Conservation (phyloP, 2,888 invertebrate species). For the Andrena haemorrhoa region DNA sequence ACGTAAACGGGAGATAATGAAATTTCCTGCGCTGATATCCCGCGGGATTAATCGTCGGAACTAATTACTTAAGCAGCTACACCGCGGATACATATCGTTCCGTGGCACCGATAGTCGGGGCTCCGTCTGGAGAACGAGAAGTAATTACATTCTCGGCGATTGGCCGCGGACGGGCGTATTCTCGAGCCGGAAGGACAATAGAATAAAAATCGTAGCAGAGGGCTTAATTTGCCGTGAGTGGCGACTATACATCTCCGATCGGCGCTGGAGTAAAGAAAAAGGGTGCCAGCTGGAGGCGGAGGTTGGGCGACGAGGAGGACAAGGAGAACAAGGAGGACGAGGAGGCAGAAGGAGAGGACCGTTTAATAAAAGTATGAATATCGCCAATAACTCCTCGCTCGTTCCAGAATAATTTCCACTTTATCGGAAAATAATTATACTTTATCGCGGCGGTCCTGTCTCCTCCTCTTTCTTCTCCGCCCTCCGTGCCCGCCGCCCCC, state of each 20-base stretch:
- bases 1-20: conserved; percentile 40
- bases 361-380: conserved; percentile 85
- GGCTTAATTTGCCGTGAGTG: conserved; percentile 69
- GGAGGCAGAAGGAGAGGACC: conserved; percentile 60
- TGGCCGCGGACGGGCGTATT: conserved; percentile 53
- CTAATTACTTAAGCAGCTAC: conserved; percentile 52
- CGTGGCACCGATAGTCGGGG: conserved; percentile 18
- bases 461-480: conserved; percentile 48
- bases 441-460: conserved; percentile 80
- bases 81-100: conserved; percentile 42
- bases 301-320: conserved; percentile 9
- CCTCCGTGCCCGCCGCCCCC: conserved; percentile 35
- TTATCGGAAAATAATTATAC: conserved; percentile 85
- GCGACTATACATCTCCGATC: conserved; percentile 65
- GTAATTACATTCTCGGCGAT: conserved; percentile 62
- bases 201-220: conserved; percentile 67
- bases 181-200: conserved; percentile 61
- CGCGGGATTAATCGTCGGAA: conserved; percentile 50
- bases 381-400: conserved; percentile 83
- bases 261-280: conserved; percentile 57
- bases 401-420: conserved; percentile 84
- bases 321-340: conserved; percentile 25
- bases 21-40: conserved; percentile 54
- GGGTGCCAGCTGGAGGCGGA: conserved; percentile 52
- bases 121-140: conserved; percentile 24